Evolutionary conservation across 1,140 invertebrate species (phyloP), one percentile per base, ranked within the genome.

Genomic region (Drosophila orena): DNA sequence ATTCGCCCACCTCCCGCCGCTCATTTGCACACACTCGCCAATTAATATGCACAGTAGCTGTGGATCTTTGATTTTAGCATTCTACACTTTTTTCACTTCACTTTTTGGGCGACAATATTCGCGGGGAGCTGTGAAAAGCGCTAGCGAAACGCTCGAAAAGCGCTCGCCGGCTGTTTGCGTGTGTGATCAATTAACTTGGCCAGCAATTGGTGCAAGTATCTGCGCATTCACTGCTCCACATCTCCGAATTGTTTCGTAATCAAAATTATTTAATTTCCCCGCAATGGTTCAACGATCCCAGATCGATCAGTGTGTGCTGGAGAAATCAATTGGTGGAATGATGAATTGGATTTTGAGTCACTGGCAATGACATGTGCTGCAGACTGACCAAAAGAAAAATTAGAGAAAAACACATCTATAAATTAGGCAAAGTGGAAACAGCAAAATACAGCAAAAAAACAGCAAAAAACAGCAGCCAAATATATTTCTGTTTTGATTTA

Each of bases 11-110:
- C 35, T 43, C 42, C 47, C 22, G 47, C 30, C 30, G 40, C 27
- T 40, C 57, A 30, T 55, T 57, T 30, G 35, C 54, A 44, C 37
- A 34, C 37, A 12, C 70, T 44, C 53, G 79, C 72, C 89, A 88
- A 88, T 88, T 84, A 84, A 84, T 84, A 80, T 86, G 81, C 78
- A 70, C 73, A 72, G 46, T 70, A 72, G 46, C 55, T 74, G 44
- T 64, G 52, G 37, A 76, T 22, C 53, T 78, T 71, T 59, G 54
- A 44, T 64, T 57, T 40, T 30, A 35, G 59, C 35, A 44, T 40
- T 53, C 37, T 11, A 20, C 14, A 14, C 42, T 37, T n/a, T n/a
- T 55, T 59, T 61, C 14, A 11, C 20, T n/a, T 34, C 24, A 38
- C 46, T 52, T 54, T 65, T 35, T 42, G 58, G 22, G 49, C 57